These are phyloP conservation scores for Sylvicapra grimmia DNA, from an alignment of 2,113 vertebrate species.

Conservation along the genomic window DNA sequence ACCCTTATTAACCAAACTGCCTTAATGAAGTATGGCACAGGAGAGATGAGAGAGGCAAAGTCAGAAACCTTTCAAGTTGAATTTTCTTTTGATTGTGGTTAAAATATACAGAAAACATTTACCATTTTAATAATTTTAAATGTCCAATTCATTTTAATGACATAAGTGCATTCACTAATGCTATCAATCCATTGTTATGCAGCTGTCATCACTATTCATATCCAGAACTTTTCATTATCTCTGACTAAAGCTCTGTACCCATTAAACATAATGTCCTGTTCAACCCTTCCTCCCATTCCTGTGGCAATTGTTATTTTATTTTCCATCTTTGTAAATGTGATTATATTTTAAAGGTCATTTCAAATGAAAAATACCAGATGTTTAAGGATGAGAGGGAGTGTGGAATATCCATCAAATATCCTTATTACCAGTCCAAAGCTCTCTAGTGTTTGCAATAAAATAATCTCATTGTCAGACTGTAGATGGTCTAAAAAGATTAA, in stretches of 20 bases:
- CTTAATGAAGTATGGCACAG: background rate
- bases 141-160: background rate
- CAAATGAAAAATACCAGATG: background rate
- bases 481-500: background rate
- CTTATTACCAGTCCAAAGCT: background rate
- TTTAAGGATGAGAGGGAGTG: background rate
- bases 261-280: background rate
- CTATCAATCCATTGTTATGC: background rate
- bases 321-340: background rate
- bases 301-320: background rate
- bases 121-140: background rate
- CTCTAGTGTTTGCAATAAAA: background rate
- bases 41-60: background rate
- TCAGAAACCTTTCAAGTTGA: background rate
- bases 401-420: background rate
- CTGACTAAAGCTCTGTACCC: background rate
- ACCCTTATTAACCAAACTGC: background rate
- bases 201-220: background rate
- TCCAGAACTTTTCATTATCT: background rate
- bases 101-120: background rate
- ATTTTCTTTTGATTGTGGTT: background rate
- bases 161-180: background rate
- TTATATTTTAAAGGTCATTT: background rate
- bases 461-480: background rate
- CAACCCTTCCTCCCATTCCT: accelerated